These are phyloP conservation scores for Pristionchus arcanus DNA, from an alignment of 2,888 invertebrate species.

Conservation along the genomic window DNA sequence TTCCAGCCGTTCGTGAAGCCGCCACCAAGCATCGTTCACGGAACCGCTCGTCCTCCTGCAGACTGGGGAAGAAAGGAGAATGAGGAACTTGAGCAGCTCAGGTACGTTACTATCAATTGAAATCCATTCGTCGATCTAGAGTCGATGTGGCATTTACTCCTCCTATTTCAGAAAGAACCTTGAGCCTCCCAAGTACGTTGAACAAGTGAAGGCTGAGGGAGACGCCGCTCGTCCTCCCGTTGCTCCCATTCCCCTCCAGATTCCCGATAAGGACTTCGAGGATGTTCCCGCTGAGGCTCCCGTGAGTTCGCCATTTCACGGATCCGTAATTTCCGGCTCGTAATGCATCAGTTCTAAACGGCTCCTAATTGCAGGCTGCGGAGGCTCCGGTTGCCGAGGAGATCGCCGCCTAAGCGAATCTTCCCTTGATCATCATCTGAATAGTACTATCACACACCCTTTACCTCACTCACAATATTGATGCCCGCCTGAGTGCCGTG, in stretches of 20 bases:
- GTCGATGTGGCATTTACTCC: neutral
- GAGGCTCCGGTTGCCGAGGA: conserved; percentile 48
- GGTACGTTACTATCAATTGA: conserved; percentile 57
- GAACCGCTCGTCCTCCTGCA: conserved; percentile 77
- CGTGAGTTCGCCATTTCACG: neutral
- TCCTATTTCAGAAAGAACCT: conserved; percentile 72
- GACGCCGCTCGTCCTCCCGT: conserved; percentile 77
- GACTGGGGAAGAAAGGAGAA: conserved; percentile 79
- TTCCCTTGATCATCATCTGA: neutral
- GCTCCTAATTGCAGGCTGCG: neutral
- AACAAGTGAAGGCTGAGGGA: conserved; percentile 78
- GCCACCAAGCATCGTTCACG: conserved; percentile 71
- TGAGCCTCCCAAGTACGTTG: conserved; percentile 78
- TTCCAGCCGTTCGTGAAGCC: conserved; percentile 72
- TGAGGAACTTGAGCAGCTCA: conserved; percentile 78
- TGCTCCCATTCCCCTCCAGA: conserved; percentile 72
- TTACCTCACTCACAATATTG: neutral
- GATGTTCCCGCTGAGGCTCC: conserved; percentile 55
- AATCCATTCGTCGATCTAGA: no score
- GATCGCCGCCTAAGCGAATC: conserved; percentile 48
- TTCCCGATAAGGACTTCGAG: conserved; percentile 71
- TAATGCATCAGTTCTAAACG: neutral
- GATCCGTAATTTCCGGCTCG: neutral
- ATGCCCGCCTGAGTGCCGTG: neutral
- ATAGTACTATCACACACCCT: neutral